Evolutionary conservation across 92 coral and sea anemone species (phyloP).

Genomic region (Bergia puertoricense): DNA sequence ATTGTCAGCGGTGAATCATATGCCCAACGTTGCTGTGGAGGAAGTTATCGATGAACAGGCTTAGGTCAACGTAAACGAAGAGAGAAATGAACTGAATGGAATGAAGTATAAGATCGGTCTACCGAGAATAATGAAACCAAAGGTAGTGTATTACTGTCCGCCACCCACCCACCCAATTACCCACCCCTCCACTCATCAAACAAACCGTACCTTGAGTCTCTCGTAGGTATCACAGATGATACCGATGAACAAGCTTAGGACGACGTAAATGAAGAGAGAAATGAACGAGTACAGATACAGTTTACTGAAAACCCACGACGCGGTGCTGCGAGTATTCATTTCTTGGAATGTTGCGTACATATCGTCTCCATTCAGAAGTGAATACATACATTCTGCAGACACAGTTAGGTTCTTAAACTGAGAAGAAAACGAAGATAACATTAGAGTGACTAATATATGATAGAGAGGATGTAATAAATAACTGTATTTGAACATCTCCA

Average conservation of each 20-base stretch:
- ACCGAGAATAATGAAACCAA: constrained; percentile 37
- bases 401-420: constrained; percentile 75
- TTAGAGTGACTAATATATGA: neutral
- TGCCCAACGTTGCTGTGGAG: constrained; percentile 58
- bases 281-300: constrained; percentile 83
- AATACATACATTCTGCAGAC: constrained; percentile 88
- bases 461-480: neutral
- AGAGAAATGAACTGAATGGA: constrained; percentile 63
- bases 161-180: neutral
- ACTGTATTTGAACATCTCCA: neutral
- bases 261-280: constrained; percentile 91
- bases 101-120: constrained; percentile 67
- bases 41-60: constrained; percentile 93
- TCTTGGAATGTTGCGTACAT: constrained; percentile 75
- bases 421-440: neutral
- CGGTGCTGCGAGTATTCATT: constrained; percentile 33
- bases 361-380: constrained; percentile 95
- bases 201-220: constrained; percentile 75
- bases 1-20: neutral
- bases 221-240: constrained; percentile 94
- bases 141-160: neutral
- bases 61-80: constrained; percentile 91
- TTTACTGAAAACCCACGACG: constrained; percentile 89
- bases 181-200: neutral
- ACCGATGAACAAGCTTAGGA: constrained; percentile 93